Evolutionary conservation across 2,797 vertebrate genomes (phyloP), one percentile per base, ranked within the genome.

Genomic region (Lithobates sylvaticus): DNA sequence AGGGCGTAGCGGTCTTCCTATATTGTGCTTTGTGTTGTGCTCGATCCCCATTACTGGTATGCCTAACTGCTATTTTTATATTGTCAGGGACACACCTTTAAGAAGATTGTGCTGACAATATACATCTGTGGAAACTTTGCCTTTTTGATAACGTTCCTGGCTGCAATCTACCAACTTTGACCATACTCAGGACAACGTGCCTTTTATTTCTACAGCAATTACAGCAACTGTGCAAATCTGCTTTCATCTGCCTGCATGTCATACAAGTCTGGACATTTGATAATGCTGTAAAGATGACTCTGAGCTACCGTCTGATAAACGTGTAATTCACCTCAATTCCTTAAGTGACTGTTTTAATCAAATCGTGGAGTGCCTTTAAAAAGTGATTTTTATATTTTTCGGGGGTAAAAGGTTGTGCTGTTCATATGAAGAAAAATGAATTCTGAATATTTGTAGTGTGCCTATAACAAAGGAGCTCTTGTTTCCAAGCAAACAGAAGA

Each of bases 81-180:
- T 89, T 90, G 89, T 21, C 92, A 97, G 96, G 94, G 92, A 23
- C 91, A 90, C 76, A 88, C 87, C 70, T 95, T 96, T 89, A 97
- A 95, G 92, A 94, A 93, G 88, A 29, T 91, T 13, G 91, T 97
- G 77, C 89, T 97, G 74, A 84, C 90, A 3, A 85, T 96, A 84
- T 97, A 96, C 84, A 21, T 96, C 65, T 92, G 94, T 88, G 97
- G 96, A 89, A 97, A 98, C 83, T 47, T 92, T 84, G 89, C 79
- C 21, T 97, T 96, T 85, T 92, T 97, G 18, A 74, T 88, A 88
- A 81, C 90, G 73, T 94, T 97, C 84, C 83, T 97, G 42, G 89
- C 90, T 89, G 91, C 93, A 78, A 91, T 97, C 91, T 90, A 75
- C 90, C 88, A 67, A 68, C 80, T 96, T 39, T 97, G 92, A 95